phyloP scores from a whole-genome alignment of 2,888 invertebrate species.

The Nymphalis urticae region DNA sequence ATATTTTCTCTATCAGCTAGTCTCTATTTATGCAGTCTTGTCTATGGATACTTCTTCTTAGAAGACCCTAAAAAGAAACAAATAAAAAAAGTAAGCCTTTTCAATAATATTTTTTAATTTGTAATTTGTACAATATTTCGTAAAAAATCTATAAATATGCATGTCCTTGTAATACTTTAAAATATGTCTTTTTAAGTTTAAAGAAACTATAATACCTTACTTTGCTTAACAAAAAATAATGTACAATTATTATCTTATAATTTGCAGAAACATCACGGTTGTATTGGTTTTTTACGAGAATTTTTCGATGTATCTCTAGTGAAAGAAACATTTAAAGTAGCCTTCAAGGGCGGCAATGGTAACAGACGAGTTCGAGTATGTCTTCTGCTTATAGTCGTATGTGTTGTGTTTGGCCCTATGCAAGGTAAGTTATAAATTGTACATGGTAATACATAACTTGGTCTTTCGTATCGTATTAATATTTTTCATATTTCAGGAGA shows the following conservation, averaged over 20 bases:
- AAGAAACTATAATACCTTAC: too few relatives aligned
- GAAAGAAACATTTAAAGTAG: conserved; percentile 88
- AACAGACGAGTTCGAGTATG: conserved; percentile 87
- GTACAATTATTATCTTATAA: not conserved
- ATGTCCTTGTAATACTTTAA: too few relatives aligned
- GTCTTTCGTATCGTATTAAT: not conserved
- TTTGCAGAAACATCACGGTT: conserved; percentile 49
- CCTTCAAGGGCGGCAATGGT: conserved; percentile 87
- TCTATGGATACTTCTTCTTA: conserved; percentile 86
- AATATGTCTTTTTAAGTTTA: too few relatives aligned
- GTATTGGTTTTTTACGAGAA: conserved; percentile 75
- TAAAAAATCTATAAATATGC: too few relatives aligned
- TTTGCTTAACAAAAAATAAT: too few relatives aligned
- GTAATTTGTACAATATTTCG: too few relatives aligned
- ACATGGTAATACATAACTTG: conserved; percentile 12
- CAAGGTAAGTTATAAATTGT: conserved; percentile 82
- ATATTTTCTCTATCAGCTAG: conserved; percentile 87
- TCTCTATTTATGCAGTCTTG: conserved; percentile 86
- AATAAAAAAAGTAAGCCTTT: conserved; percentile 50
- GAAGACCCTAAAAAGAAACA: conserved; percentile 81
- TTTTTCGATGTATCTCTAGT: conserved; percentile 89
- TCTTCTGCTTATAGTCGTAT: conserved; percentile 88
- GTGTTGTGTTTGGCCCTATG: conserved; percentile 91
- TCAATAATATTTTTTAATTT: too few relatives aligned
- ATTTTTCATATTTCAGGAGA: conserved; percentile 70